Conservation (phyloP, 2,888 invertebrate genomes). For the Plemyria rubiginata region DNA sequence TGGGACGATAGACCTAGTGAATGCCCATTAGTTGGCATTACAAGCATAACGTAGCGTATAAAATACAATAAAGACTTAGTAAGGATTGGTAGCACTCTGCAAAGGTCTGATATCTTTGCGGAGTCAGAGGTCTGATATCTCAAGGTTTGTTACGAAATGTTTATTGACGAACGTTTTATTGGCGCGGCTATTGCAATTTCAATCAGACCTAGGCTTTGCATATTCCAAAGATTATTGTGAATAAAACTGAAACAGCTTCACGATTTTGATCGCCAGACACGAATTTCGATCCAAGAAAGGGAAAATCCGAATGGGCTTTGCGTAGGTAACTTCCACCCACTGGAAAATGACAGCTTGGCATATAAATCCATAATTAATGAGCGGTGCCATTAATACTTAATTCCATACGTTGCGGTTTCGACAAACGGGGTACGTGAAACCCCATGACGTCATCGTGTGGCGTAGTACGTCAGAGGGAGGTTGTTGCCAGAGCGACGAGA, state of each 20-base stretch:
- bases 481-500: conserved; percentile 12
- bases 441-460: conserved; percentile 38
- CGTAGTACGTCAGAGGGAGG: conserved; percentile 4
- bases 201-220: too few species aligned
- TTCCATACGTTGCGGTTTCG: conserved; percentile 19
- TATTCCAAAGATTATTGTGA: too few species aligned
- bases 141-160: conserved; percentile 39
- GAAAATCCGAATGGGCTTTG: too few species aligned
- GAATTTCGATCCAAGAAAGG: too few species aligned
- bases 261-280: too few species aligned
- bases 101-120: conserved; percentile 21
- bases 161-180: conserved; percentile 16
- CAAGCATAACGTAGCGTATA: too few species aligned
- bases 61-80: too few species aligned
- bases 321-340: conserved; percentile 5
- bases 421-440: conserved; percentile 34
- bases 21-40: neutral
- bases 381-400: conserved; percentile 13
- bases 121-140: too few species aligned
- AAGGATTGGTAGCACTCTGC: neutral
- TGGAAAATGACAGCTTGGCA: conserved; percentile 8
- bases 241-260: too few species aligned
- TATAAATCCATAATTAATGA: conserved; percentile 19
- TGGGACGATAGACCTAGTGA: neutral
- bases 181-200: too few species aligned